Evolutionary conservation across 2,888 invertebrate genomes (phyloP), one percentile per base, ranked within the genome.

Genomic region (Megamerina dolium): DNA sequence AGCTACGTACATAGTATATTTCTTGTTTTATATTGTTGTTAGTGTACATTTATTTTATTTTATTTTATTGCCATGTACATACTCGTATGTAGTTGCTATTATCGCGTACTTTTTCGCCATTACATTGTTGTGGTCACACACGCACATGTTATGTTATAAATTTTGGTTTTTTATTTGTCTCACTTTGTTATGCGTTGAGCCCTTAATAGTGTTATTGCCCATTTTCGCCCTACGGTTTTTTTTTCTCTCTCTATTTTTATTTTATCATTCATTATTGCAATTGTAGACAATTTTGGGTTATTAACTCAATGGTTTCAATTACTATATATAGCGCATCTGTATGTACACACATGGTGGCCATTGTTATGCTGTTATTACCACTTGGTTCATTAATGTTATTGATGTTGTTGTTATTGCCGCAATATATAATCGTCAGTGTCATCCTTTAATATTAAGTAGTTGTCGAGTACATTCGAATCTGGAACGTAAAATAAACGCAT

Each of bases 251-350:
- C n/a, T n/a, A n/a, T n/a, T n/a, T n/a, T n/a, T n/a, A n/a, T n/a
- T n/a, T n/a, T n/a, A n/a, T n/a, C n/a, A 46, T 46, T 44, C 38
- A 44, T 44, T 46, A 49, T 49, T 46, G 41, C 49, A 42, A 49
- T 49, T 49, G 49, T 34, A 44, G 42, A 42, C 49, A 49, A 45
- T 49, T 35, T 35, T 46, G 29, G 41, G 35, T 36, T 41, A 43
- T 49, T 49, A 44, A 38, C 40, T 44, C 32, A 49, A 46, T 46
- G 44, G 42, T 35, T 42, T 23, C 37, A 42, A 41, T 40, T 40
- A 37, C 42, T 17, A 30, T 34, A n/a, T n/a, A 37, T 23, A 17
- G 29, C 34, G 31, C 31, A 36, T 36, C 18, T 4, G 20, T n/a
- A n/a, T n/a, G 12, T n/a, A 18, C 13, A 18, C 20, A 18, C 18